Evolutionary conservation across 2,797 vertebrate species (phyloP), one percentile per base, ranked within the genome.

Genomic region (Ibycter americanus): DNA sequence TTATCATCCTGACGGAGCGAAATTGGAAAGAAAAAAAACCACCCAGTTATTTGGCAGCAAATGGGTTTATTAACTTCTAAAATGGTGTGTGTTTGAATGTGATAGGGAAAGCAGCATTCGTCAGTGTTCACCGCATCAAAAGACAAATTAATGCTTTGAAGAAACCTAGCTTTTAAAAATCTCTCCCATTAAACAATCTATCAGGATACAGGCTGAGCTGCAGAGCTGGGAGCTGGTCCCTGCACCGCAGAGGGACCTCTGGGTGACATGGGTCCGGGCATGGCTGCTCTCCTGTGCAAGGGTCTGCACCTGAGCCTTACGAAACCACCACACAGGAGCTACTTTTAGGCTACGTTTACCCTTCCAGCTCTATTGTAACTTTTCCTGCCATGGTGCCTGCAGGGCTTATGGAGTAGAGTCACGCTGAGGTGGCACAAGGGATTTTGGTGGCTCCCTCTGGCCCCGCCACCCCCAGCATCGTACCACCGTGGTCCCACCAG

Each of bases 61-160:
- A 98, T 94, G 93, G 94, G 95, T 97, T 97, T 97, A 93, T 97
- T 95, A 90, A 96, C 96, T 98, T 98, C 93, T 97, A 96, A 97
- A 97, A 95, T 65, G 89, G 79, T 71, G 93, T 97, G 94, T 98
- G 98, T 97, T 97, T 97, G 96, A 97, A 95, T 96, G 97, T 11
- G 98, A 98, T 98, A 98, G 97, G 96, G 83, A 98, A 97, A 95
- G 94, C 77, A 86, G 97, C 89, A 95, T 97, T 97, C 36, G 52
- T 98, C 96, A 96, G 91, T 96, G 93, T 76, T 96, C 78, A 8
- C 90, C 20, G 87, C 97, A 98, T 98, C 98, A 98, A 97, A 98
- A 98, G 96, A 95, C 94, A 96, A 97, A 98, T 97, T 96, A 97
- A 97, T 97, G 95, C 93, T 98, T 96, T 96, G 97, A 97, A 97